Base-by-base conservation (phyloP, 2,113 vertebrate genomes). In the Micronycteris hirsuta region DNA sequence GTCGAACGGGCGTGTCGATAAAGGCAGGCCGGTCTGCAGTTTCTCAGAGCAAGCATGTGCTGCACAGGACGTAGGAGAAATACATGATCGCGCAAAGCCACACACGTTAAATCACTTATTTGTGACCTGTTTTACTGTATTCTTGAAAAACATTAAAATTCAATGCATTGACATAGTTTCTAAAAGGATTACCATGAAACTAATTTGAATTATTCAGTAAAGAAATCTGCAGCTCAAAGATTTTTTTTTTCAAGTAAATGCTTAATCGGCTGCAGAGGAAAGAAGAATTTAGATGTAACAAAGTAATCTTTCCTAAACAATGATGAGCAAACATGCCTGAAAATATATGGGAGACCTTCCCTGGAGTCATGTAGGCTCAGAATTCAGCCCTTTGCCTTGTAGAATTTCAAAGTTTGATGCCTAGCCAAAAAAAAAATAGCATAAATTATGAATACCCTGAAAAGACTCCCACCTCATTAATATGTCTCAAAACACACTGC, bases 401-500 rank as follows among this genome's bases (percentile, higher is more conserved):
- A 89, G 71, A 91, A 94, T 85, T 67, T 95, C 58, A 56, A 68
- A 94, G 73, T 83, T n/a, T 86, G 86, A 89, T 58, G 54, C 16
- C 45, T 82, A 82, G 78, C 68, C 87, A 73, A 85, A 81, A 56
- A 81, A 91, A 83, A 92, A n/a, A 91, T 63, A 63, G 20, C 86
- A 91, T 80, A 93, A 94, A 91, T 93, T 94, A 88, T 93, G 82
- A 97, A 91, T 52, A 86, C 38, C 70, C 43, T 92, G 86, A 86
- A 89, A 93, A 91, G 83, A 83, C 83, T 93, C 78, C 73, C 47
- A 93, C 54, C 89, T 91, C 93, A 94, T 94, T 89, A 89, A 83
- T 86, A 97, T 70, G 82, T 94, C 95, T 95, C 74, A 83, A 86
- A 91, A 95, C 89, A 96, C 54, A 68, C 4, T 89, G 86, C 82